Conservation (phyloP, 2,113 vertebrate genomes). For the Chloebia gouldiae region DNA sequence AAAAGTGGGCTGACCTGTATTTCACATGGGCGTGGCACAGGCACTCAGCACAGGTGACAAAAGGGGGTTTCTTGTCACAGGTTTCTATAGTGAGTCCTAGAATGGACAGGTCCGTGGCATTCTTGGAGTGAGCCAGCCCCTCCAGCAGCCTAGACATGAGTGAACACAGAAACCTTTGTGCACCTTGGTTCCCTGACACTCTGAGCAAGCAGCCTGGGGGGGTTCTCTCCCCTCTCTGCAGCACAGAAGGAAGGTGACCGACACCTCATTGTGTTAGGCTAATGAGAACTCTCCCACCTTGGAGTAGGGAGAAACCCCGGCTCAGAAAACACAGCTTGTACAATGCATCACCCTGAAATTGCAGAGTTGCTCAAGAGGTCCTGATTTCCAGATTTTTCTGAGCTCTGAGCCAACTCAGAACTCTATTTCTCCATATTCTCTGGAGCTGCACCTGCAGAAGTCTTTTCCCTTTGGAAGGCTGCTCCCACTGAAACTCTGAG, state of each 20-base stretch:
- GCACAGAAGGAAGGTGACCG: neutral
- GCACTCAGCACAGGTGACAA: neutral
- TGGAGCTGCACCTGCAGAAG: neutral
- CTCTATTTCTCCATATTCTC: neutral
- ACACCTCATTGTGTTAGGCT: accelerated
- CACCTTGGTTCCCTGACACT: neutral
- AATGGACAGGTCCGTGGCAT: neutral
- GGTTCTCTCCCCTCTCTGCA: neutral
- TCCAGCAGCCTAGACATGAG: neutral
- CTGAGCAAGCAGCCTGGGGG: neutral
- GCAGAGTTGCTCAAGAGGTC: neutral
- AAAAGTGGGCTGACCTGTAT: neutral
- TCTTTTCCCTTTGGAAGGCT: neutral
- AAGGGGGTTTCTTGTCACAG: neutral
- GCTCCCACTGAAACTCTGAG: neutral
- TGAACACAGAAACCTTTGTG: neutral
- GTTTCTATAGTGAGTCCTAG: neutral
- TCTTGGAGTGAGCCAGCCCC: neutral
- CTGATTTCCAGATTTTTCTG: accelerated
- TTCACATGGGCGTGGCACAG: neutral
- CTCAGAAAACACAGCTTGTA: neutral
- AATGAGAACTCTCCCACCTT: neutral
- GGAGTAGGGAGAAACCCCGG: neutral
- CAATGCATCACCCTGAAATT: neutral
- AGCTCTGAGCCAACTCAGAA: neutral